phyloP scores from a whole-genome alignment of 2,113 vertebrate genomes.

The Grammomys dolichurus region DNA sequence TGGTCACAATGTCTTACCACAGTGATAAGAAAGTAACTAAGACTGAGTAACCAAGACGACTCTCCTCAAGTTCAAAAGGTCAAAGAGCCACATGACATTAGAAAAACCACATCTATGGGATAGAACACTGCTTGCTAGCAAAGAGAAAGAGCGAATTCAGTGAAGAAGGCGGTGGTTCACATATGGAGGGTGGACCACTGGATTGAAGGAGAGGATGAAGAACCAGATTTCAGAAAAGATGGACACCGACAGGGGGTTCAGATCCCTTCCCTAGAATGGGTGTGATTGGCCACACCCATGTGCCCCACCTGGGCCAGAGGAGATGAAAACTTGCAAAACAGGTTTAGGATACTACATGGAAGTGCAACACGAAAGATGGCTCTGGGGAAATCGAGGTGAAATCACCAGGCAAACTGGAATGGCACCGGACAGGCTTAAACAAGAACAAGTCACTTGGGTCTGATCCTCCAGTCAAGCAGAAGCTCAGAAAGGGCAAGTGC shows the following conservation, averaged over 20 bases:
- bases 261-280: neutral
- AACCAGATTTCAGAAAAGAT: neutral
- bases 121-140: neutral
- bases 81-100: neutral
- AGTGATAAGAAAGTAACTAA: neutral
- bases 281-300: neutral
- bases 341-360: neutral
- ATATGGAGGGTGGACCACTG: neutral
- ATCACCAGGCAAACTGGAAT: neutral
- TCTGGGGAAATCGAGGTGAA: neutral
- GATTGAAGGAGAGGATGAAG: neutral
- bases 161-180: neutral
- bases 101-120: neutral
- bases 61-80: neutral
- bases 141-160: neutral
- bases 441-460: neutral
- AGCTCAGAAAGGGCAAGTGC: neutral
- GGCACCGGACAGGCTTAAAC: neutral
- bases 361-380: rapidly evolving
- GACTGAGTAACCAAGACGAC: neutral
- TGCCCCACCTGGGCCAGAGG: neutral
- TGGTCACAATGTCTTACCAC: neutral
- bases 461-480: neutral
- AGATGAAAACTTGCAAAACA: neutral
- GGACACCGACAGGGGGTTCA: neutral